These are phyloP conservation scores for Stichopus chloronotus DNA, from an alignment of 35 echinoderm and acorn worm genomes.

Conservation along the genomic window DNA sequence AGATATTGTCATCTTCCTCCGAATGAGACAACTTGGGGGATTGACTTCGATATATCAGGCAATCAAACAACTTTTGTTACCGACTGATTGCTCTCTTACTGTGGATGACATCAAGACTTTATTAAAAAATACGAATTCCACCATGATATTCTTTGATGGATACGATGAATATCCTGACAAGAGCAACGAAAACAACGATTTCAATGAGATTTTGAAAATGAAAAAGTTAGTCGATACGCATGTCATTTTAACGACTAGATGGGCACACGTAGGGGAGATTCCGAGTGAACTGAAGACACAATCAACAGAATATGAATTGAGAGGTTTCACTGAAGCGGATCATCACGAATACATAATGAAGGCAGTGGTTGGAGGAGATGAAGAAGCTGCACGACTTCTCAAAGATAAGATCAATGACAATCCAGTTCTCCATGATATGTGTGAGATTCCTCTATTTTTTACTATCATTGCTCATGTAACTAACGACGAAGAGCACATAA, in stretches of 20 bases:
- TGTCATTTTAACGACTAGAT: no score
- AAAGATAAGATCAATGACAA: not conserved
- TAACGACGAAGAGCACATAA: not conserved
- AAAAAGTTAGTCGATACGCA: not conserved
- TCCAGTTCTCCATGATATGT: conserved; percentile 4
- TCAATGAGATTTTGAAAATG: not conserved
- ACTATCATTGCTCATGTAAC: not conserved
- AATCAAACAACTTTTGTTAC: conserved; percentile 33
- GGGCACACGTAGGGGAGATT: not conserved
- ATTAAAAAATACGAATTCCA: not conserved
- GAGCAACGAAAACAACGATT: no score
- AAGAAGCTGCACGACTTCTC: not conserved
- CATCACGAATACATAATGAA: not conserved
- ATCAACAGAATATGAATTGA: not conserved
- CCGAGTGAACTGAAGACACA: not conserved
- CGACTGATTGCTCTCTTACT: not conserved
- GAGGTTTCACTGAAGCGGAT: not conserved
- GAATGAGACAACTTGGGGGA: no score
- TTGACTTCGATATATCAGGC: no score
- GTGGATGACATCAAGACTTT: not conserved
- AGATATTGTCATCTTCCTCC: no score
- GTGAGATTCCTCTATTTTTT: conserved; percentile 16
- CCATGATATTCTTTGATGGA: not conserved
- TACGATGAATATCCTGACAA: conserved; percentile 32
- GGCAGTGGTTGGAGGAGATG: not conserved